Percentiles rank a stretch among this genome's conserved stretches.
These are phyloP conservation scores for Chloroceryle aenea DNA, from an alignment of 2,113 vertebrate genomes.

Conservation along the genomic window DNA sequence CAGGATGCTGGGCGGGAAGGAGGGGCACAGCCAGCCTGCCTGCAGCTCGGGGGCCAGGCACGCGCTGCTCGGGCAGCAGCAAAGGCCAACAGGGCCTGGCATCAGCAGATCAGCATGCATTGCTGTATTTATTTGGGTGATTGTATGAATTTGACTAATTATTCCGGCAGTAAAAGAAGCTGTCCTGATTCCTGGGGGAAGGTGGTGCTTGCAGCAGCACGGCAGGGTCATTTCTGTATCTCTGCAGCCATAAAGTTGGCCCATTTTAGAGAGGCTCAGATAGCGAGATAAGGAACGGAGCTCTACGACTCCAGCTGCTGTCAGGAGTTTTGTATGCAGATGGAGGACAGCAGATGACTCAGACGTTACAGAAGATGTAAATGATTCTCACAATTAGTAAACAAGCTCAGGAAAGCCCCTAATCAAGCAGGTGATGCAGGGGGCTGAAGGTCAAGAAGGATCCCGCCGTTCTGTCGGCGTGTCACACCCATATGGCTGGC, in stretches of 20 bases:
- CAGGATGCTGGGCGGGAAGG: fast-evolving
- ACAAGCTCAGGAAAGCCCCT: slow-evolving; percentile 16
- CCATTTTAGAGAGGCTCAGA: slow-evolving; percentile 9
- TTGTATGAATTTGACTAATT: slow-evolving; percentile 41
- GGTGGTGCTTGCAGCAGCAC: not conserved
- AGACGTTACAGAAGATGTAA: not conserved
- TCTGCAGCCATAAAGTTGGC: not conserved
- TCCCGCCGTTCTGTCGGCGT: not conserved
- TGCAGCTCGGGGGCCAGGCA: not conserved
- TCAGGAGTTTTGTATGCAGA: slow-evolving; percentile 50
- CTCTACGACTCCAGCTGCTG: not conserved
- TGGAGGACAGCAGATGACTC: slow-evolving; percentile 14
- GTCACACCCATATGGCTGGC: not conserved
- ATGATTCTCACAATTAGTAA: slow-evolving; percentile 35
- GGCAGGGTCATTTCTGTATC: not conserved
- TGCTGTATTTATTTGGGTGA: slow-evolving; percentile 9
- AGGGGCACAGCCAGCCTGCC: not conserved
- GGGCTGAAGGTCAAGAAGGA: not conserved
- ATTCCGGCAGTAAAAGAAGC: not conserved
- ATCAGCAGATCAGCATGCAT: slow-evolving; percentile 2
- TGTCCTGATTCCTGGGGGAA: not conserved
- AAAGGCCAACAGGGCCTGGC: not conserved
- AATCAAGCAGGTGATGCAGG: not conserved
- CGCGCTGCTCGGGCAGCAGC: not conserved
- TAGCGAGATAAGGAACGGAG: not conserved